Base-by-base conservation (phyloP, 2,797 vertebrate genomes). In the Chelonia mydas region DNA sequence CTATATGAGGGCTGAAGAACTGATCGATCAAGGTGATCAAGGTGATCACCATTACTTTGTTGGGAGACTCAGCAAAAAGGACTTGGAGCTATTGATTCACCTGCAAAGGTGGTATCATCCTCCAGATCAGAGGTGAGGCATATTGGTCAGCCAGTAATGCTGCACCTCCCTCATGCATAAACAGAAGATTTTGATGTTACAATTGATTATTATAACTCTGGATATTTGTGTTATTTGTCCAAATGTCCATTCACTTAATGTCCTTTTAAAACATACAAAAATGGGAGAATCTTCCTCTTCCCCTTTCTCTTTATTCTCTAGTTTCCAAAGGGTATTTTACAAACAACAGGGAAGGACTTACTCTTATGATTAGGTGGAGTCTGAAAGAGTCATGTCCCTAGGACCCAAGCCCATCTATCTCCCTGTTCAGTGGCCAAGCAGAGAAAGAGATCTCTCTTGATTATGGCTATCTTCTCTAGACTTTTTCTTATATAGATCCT, bases 331-430 rank as follows among this genome's bases (percentile, higher is more conserved):
- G 13, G 4, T 3, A 13, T 37, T 61, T 37, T 51, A 78, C 11
- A 10, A 4, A 74, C 74, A 74, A 54, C 11, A 49, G 80, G 53
- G 61, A 86, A 74, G 3, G 9, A 3, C 10, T 31, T 0, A 3
- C 1, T 51, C 12, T 83, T 47, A 41, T 74, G n/a, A 37, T 17
- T 11, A 55, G 76, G 19, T 16, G 54, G 15, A 10, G 84, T 94
- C 83, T 12, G 54, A 25, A 82, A 2, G 5, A 59, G 50, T 53
- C 3, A 0, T n/a, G 19, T 72, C 77, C 92, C n/a, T 16, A 61
- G 59, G 59, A 13, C 2, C 54, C 55, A 1, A 50, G 31, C 1
- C 27, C 21, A 23, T 50, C 13, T 0, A 0, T 53, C 15, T 54
- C 81, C 37, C 59, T 61, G 33, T 68, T 68, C 7, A n/a, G n/a